Evolutionary conservation across 2,888 invertebrate genomes (phyloP), one percentile per base, ranked within the genome.

Genomic region (Antheraea assamensis): DNA sequence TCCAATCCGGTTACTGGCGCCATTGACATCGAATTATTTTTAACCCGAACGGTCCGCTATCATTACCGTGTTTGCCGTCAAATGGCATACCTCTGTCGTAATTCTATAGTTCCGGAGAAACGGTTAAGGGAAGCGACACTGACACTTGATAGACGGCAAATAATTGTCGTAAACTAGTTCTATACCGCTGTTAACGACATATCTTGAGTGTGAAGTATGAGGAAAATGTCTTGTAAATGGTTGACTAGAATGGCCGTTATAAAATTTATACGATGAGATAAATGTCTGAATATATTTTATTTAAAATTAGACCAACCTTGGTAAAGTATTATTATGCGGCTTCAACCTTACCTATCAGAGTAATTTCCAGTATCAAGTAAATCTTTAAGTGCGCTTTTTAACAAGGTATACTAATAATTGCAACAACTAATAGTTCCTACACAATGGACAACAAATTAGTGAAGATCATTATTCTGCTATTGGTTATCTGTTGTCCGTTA

Each of bases 41-140:
- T 88, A 91, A 87, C 86, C 78, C 78, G 74, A 78, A 78, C 58
- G 19, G 81, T 83, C 83, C 83, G 81, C 87, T 88, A 75, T 81
- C 81, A 80, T 68, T 68, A 21, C 68, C 68, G 68, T 68, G 83
- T 90, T 91, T 90, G 88, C 85, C 83, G 72, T 72, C 76, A 75
- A 78, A 77, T 81, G 77, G 78, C 73, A 73, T 73, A 55, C 73
- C 70, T 81, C 81, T 80, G 82, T 79, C 77, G 88, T 89, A 91
- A 90, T 91, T 92, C 90, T 88, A 91, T 90, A 90, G 92, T 92
- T 92, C 92, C 91, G 90, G 88, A 87, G 90, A 92, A 91, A 87
- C 88, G 79, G 87, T 87, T 87, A 85, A 30, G 61, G 30, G 27
- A 64, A 30, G 61, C 61, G 61, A 64, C 30, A 64, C 61, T 30